Percentiles rank a stretch among this genome's conserved stretches.
Evolutionary conservation across 2,113 vertebrate species (phyloP).

Genomic region (Cephalophus harveyi): DNA sequence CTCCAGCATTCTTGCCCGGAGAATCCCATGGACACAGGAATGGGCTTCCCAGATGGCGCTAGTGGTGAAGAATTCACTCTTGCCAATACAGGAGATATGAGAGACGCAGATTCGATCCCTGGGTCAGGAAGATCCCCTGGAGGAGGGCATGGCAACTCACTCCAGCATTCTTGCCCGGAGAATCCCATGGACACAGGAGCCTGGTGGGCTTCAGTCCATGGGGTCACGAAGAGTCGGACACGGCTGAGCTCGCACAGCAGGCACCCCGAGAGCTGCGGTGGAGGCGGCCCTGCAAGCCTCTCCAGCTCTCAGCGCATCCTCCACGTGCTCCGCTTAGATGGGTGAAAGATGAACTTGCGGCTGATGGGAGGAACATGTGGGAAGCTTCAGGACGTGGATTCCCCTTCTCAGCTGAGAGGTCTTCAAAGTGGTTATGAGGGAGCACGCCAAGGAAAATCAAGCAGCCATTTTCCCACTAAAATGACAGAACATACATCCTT

Average conservation of each 20-base stretch:
- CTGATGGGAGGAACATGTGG: background rate
- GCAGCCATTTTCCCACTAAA: slow-evolving; percentile 2
- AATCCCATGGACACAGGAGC: background rate
- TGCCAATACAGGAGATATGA: background rate
- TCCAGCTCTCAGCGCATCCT: rapidly evolving
- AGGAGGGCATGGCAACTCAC: background rate
- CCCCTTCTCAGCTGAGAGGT: background rate
- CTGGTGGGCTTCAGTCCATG: background rate
- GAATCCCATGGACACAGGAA: background rate
- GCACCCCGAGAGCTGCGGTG: rapidly evolving
- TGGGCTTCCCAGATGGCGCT: background rate
- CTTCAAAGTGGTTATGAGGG: slow-evolving; percentile 14
- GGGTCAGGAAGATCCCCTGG: background rate
- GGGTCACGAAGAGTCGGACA: background rate
- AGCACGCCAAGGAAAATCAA: slow-evolving; percentile 30
- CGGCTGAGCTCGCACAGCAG: rapidly evolving
- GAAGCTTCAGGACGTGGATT: background rate
- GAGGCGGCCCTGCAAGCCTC: background rate
- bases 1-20: background rate
- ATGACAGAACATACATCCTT: slow-evolving; percentile 40
- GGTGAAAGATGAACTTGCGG: background rate
- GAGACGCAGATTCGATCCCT: background rate
- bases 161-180: background rate
- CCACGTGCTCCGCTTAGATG: background rate
- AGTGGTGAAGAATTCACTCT: background rate